These are phyloP conservation scores for Agrotis puta DNA, from an alignment of 2,888 invertebrate species.

Conservation along the genomic window DNA sequence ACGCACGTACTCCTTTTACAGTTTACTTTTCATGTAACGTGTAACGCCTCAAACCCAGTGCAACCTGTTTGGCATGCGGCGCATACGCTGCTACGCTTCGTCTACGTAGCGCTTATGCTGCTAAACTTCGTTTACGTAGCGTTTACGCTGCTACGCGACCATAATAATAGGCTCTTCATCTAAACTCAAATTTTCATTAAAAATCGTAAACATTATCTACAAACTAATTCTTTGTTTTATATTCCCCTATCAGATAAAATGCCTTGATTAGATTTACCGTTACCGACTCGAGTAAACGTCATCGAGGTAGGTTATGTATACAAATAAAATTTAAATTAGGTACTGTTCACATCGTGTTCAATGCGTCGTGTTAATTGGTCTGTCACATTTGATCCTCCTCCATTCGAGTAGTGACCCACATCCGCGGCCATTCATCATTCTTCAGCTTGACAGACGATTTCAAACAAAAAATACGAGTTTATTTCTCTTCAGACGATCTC, in stretches of 20 bases:
- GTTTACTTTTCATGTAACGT: no score
- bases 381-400: conserved; percentile 71
- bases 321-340: conserved; percentile 25
- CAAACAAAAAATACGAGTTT: conserved; percentile 51
- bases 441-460: conserved; percentile 44
- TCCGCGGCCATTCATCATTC: conserved; percentile 71
- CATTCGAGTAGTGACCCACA: conserved; percentile 75
- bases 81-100: not conserved
- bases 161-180: not conserved
- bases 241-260: conserved; percentile 15
- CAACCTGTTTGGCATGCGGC: not conserved
- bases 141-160: not conserved
- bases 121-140: not conserved
- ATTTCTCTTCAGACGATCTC: conserved; percentile 32
- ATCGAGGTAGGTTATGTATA: conserved; percentile 21
- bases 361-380: conserved; percentile 72
- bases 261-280: conserved; percentile 41
- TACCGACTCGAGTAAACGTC: conserved; percentile 16
- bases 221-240: conserved; percentile 7
- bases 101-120: not conserved
- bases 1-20: not conserved
- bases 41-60: not conserved
- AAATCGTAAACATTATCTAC: not conserved
- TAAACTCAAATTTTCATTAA: conserved; percentile 1
- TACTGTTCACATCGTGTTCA: conserved; percentile 36